Conservation (phyloP, 2,888 invertebrate species). For the Noctuana brunneofusca region DNA sequence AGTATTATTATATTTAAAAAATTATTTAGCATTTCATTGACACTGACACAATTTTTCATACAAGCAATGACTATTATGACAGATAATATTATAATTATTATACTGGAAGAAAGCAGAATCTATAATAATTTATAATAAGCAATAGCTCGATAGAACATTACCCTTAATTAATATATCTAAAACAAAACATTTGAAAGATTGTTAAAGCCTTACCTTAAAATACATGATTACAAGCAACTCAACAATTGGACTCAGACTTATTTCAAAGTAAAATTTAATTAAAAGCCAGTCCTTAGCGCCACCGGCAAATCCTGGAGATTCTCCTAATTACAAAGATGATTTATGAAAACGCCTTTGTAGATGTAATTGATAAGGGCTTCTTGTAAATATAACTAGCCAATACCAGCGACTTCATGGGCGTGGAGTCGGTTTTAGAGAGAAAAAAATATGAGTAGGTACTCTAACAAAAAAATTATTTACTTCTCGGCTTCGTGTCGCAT, state of each 20-base stretch:
- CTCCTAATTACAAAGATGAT: conserved; percentile 4
- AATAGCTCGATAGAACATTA: background rate
- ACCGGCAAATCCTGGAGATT: background rate
- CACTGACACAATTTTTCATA: too few species aligned
- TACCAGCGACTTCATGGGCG: background rate
- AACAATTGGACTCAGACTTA: conserved; percentile 10
- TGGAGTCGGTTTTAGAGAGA: background rate
- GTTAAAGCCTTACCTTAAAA: background rate
- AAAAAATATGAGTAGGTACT: too few species aligned
- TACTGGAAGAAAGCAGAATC: background rate
- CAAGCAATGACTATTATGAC: too few species aligned
- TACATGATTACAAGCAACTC: background rate
- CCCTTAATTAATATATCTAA: background rate
- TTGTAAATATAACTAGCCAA: too few species aligned
- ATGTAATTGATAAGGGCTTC: too few species aligned
- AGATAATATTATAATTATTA: too few species aligned
- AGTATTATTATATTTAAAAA: too few species aligned
- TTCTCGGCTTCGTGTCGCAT: too few species aligned
- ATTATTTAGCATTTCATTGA: too few species aligned
- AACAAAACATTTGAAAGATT: background rate
- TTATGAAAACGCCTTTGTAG: background rate
- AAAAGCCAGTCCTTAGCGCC: background rate
- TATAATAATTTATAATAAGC: background rate
- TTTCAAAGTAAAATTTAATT: conserved; percentile 9
- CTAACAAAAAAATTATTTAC: too few species aligned